Evolutionary conservation across 2,113 vertebrate species (phyloP).

Genomic region (Strigops habroptila): DNA sequence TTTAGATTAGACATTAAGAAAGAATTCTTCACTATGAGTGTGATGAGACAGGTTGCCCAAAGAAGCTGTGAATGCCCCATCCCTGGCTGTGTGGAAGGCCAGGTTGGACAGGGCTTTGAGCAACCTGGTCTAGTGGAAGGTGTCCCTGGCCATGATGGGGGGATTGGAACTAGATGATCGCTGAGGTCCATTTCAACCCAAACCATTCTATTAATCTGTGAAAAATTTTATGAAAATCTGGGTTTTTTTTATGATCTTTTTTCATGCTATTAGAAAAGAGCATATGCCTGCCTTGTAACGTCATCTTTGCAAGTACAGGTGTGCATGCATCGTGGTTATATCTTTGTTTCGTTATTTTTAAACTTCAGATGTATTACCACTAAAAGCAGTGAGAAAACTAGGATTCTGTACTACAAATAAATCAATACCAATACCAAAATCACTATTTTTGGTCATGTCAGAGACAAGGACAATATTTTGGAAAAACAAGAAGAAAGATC

Average conservation of each 20-base stretch:
- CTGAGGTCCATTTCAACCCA: not conserved
- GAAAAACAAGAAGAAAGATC: not conserved
- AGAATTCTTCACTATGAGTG: not conserved
- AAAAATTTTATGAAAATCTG: not conserved
- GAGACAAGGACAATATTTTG: not conserved
- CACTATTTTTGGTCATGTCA: rapidly evolving
- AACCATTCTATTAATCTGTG: not conserved
- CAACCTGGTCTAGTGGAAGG: not conserved
- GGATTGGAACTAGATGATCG: too few relatives aligned
- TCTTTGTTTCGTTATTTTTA: not conserved
- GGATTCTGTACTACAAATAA: not conserved
- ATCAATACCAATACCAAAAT: not conserved
- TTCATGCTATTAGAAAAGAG: not conserved
- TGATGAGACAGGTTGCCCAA: not conserved
- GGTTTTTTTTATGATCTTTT: not conserved
- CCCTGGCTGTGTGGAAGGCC: not conserved
- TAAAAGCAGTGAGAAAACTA: not conserved
- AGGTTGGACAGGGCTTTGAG: not conserved
- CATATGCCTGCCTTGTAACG: not conserved
- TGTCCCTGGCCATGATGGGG: not conserved
- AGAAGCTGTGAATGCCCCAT: not conserved
- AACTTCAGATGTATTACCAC: not conserved
- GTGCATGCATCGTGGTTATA: not conserved
- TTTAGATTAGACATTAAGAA: not conserved
- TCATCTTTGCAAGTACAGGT: not conserved